Evolutionary conservation across 2,888 invertebrate genomes (phyloP).

Genomic region (Papilio elwesi): DNA sequence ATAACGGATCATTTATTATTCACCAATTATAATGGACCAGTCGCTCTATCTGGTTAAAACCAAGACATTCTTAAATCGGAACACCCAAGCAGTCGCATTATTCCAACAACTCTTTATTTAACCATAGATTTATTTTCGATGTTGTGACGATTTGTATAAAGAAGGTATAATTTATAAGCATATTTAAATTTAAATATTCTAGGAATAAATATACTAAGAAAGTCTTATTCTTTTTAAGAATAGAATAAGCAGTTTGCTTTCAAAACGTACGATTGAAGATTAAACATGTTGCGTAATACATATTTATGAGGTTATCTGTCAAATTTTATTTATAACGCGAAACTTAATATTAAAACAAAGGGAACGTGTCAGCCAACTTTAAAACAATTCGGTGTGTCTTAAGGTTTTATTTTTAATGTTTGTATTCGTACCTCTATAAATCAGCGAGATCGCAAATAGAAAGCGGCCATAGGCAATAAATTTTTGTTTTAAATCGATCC

Average conservation of each 20-base stretch:
- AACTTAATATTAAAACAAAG: slow-evolving; percentile 21
- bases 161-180: slow-evolving; percentile 16
- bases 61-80: slow-evolving; percentile 31
- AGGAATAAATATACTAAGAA: slow-evolving; percentile 8
- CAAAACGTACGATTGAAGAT: slow-evolving; percentile 1
- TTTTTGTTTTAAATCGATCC: slow-evolving; percentile 38
- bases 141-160: slow-evolving; percentile 6
- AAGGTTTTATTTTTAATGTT: slow-evolving; percentile 26
- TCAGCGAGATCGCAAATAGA: slow-evolving; percentile 37
- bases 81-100: slow-evolving; percentile 38
- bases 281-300: slow-evolving; percentile 16
- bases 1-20: slow-evolving; percentile 36
- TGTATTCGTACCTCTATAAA: slow-evolving; percentile 35
- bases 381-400: slow-evolving; percentile 21
- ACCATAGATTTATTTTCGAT: slow-evolving; percentile 4
- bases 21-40: slow-evolving; percentile 37
- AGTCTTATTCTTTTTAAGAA: neutral
- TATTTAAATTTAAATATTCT: slow-evolving; percentile 9
- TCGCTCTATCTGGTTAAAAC: slow-evolving; percentile 34
- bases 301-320: slow-evolving; percentile 34
- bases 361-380: slow-evolving; percentile 7
- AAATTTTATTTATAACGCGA: slow-evolving; percentile 20
- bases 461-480: slow-evolving; percentile 35
- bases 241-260: neutral
- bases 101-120: slow-evolving; percentile 28